Conservation (phyloP, 2,113 vertebrate species). For the Vimba vimba region DNA sequence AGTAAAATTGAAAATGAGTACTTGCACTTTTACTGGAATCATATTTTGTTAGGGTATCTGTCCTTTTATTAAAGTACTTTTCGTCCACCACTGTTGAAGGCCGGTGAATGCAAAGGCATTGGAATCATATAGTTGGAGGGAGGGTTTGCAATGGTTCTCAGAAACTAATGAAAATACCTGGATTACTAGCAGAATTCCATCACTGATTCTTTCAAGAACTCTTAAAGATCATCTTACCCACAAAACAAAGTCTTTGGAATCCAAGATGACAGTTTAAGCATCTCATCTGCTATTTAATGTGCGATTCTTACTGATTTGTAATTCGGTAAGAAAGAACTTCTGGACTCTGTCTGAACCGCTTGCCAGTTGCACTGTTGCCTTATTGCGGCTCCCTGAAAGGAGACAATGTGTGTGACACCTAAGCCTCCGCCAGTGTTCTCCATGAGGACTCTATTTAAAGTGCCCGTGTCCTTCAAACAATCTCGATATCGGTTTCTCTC, state of each 20-base stretch:
- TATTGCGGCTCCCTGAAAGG: constrained; percentile 13
- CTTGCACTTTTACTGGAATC: not conserved
- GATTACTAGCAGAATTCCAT: constrained; percentile 29
- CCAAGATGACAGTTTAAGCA: constrained; percentile 34
- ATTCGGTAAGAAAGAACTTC: constrained; percentile 32
- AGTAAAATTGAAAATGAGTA: not conserved
- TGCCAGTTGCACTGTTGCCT: constrained; percentile 27
- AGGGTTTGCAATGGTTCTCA: not conserved
- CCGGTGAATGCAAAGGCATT: not conserved
- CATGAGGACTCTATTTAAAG: constrained; percentile 29
- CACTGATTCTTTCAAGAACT: constrained; percentile 8
- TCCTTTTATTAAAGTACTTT: not conserved
- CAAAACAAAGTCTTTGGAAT: constrained; percentile 34
- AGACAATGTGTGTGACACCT: constrained; percentile 31
- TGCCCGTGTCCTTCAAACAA: constrained; percentile 28
- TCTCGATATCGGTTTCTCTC: constrained; percentile 16
- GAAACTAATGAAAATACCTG: constrained; percentile 11
- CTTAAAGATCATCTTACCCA: constrained; percentile 31
- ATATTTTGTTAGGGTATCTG: not conserved
- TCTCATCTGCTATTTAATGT: constrained; percentile 22
- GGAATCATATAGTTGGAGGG: not conserved
- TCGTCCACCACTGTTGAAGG: not conserved
- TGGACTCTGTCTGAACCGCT: constrained; percentile 36
- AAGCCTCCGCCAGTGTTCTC: constrained; percentile 3
- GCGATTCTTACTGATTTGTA: constrained; percentile 20